A percentile compares a stretch with the other conserved stretches of the same genome.
These are phyloP conservation scores for Psilopogon haemacephalus DNA, from an alignment of 2,113 vertebrate genomes.

Conservation along the genomic window DNA sequence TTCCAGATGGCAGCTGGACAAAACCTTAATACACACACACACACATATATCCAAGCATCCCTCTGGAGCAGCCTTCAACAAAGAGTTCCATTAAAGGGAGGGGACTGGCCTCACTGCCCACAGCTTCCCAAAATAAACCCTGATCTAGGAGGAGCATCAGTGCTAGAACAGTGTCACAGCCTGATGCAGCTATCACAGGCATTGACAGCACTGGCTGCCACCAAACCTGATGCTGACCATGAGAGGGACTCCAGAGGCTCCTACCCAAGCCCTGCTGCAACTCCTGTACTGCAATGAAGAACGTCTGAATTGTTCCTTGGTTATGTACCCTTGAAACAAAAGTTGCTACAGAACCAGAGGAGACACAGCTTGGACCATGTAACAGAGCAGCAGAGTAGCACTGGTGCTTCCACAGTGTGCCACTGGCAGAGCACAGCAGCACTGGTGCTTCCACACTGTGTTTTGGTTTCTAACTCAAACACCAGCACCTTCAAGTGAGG, in stretches of 20 bases:
- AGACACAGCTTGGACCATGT: neutral
- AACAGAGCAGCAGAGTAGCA: neutral
- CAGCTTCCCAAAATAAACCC: constrained; percentile 38
- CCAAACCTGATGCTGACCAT: neutral
- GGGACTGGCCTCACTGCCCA: neutral
- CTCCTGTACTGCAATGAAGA: neutral
- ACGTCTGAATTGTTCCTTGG: neutral
- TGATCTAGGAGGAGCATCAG: neutral
- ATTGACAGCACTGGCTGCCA: neutral
- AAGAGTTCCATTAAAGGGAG: neutral
- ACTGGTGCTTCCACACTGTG: neutral
- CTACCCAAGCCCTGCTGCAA: neutral
- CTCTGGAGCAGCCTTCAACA: neutral
- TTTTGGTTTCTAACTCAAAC: neutral
- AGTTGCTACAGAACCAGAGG: neutral
- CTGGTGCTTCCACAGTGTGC: neutral
- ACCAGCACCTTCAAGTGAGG: neutral
- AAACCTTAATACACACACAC: neutral
- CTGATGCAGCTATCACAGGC: neutral
- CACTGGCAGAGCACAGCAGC: neutral
- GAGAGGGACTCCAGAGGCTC: constrained; percentile 39
- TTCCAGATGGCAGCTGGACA: neutral
- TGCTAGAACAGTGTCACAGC: neutral
- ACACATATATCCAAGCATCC: neutral
- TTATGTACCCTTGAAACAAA: neutral